A percentile compares a stretch with the other conserved stretches of the same genome.
These are phyloP conservation scores for Mesorhabditis belari DNA, from an alignment of 2,888 invertebrate species.

Conservation along the genomic window DNA sequence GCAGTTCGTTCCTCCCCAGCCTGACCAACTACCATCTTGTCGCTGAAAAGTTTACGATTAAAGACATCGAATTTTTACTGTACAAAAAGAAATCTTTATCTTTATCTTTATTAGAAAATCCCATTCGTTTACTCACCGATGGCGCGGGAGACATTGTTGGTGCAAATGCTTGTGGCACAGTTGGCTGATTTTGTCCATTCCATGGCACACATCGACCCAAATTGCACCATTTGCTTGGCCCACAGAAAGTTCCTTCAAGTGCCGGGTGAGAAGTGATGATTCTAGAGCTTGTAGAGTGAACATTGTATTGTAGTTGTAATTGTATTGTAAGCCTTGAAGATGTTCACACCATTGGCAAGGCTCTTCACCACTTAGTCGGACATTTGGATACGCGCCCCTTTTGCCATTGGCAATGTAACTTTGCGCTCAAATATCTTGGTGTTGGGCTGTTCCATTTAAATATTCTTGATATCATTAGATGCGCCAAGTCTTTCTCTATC, in stretches of 20 bases:
- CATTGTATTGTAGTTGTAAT: too few relatives aligned
- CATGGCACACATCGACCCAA: conserved; percentile 52
- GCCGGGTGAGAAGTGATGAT: conserved; percentile 53
- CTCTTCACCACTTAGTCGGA: too few relatives aligned
- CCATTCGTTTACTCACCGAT: neutral
- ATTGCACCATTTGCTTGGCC: conserved; percentile 47
- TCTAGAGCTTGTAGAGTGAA: conserved; percentile 35
- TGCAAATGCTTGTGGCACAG: neutral
- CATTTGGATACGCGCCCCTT: too few relatives aligned
- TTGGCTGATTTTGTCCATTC: conserved; percentile 10
- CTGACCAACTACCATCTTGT: conserved; percentile 48
- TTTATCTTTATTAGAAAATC: neutral
- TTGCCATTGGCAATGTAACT: too few relatives aligned
- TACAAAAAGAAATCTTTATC: neutral
- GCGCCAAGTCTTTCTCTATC: too few relatives aligned
- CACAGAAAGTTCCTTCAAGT: conserved; percentile 48
- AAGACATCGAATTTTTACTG: neutral
- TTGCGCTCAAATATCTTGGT: too few relatives aligned
- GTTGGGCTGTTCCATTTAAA: too few relatives aligned
- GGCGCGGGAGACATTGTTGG: neutral
- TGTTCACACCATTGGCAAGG: too few relatives aligned
- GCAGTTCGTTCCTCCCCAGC: conserved; percentile 43
- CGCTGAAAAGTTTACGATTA: neutral
- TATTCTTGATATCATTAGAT: too few relatives aligned
- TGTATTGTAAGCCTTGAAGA: too few relatives aligned